phyloP scores from a whole-genome alignment of 2,888 invertebrate genomes.

The Meteorus colon region DNA sequence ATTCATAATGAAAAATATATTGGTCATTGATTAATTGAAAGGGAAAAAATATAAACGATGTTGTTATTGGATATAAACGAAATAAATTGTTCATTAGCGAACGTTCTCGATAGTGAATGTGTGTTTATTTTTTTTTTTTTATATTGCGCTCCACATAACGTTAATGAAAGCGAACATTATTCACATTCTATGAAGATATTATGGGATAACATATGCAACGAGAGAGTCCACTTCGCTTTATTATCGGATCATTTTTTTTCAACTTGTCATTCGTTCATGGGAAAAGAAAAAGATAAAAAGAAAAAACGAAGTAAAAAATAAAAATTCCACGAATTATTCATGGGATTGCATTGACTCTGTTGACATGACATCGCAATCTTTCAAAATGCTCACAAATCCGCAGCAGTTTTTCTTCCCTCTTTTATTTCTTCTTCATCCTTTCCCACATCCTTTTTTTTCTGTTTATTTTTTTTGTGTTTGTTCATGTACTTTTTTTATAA shows the following conservation, averaged over 20 bases:
- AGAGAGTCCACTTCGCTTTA: no score
- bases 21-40: background rate
- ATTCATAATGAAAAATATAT: background rate
- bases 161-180: no score
- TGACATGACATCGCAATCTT: slow-evolving; percentile 3
- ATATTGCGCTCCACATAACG: no score
- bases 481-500: background rate
- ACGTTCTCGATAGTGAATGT: background rate
- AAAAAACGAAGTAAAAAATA: background rate
- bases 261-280: background rate
- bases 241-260: no score
- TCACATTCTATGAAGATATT: no score
- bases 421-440: background rate
- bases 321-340: background rate
- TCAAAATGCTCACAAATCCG: background rate
- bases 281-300: background rate
- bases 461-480: background rate
- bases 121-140: no score
- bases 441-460: background rate
- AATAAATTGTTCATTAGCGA: background rate
- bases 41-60: no score
- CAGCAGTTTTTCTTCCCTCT: background rate
- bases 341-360: background rate
- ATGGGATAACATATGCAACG: no score
- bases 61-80: background rate